Evolutionary conservation across 2,888 invertebrate species (phyloP).

Genomic region (Apamea crenata): DNA sequence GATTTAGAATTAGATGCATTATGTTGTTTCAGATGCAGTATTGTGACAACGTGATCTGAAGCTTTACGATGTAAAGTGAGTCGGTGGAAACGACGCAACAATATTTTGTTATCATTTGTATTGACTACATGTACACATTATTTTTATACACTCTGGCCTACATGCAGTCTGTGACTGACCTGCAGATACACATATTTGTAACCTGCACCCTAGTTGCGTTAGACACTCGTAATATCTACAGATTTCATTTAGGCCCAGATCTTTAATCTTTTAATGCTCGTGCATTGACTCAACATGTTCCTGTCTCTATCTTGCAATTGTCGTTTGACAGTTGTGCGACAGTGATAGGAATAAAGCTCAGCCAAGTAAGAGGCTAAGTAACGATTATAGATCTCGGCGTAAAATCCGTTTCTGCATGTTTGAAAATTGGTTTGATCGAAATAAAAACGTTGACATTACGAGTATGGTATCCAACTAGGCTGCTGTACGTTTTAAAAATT

Average conservation of each 20-base stretch:
- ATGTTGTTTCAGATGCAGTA: constrained; percentile 65
- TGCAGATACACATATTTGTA: constrained; percentile 54
- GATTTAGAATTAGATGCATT: not conserved
- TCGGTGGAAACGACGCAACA: constrained; percentile 41
- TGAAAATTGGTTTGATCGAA: not conserved
- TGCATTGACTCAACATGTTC: not conserved
- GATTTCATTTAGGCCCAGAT: not conserved
- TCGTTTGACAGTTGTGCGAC: not conserved
- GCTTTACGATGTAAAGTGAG: constrained; percentile 38
- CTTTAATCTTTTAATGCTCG: not conserved
- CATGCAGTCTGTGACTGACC: constrained; percentile 51
- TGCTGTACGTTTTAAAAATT: constrained; percentile 60
- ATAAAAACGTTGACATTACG: not conserved
- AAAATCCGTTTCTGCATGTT: not conserved
- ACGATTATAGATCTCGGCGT: not conserved
- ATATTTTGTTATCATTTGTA: constrained; percentile 61
- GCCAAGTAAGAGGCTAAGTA: not conserved
- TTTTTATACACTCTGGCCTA: constrained; percentile 61
- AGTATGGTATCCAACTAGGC: constrained; percentile 20
- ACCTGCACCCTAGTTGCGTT: constrained; percentile 50
- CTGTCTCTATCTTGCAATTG: not conserved
- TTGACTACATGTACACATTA: constrained; percentile 57
- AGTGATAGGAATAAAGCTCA: not conserved
- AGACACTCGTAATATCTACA: constrained; percentile 13
- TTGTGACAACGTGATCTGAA: constrained; percentile 42